Base-by-base conservation (phyloP, 2,797 vertebrate species). In the Trematomus bernacchii region DNA sequence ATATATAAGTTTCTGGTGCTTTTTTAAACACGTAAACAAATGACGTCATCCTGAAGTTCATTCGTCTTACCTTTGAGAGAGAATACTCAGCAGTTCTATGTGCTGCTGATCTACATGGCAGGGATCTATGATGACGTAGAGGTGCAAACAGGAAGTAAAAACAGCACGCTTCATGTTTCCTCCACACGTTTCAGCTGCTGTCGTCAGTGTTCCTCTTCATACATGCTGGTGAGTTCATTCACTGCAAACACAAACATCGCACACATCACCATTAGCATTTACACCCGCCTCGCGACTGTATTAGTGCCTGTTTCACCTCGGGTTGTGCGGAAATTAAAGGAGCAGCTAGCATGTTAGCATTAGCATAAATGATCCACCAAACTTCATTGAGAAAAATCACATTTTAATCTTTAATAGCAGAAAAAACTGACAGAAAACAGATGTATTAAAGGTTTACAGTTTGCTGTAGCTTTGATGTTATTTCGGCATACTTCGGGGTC, bases 61-160 rank as follows among this genome's bases (percentile, higher is more conserved):
- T 7, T 30, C 30, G 6, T 30, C 6, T n/a, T 30, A 30, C 33
- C 1, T 33, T 7, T 33, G 4, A 33, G 30, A 33, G 5, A 33
- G 6, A 30, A 30, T 30, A 30, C 30, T 6, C 33, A 33, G 33
- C 33, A 8, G 23, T 23, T 52, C 51, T 52, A 52, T 52, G 18
- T 27, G 16, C 1, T 44, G 21, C 14, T n/a, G 43, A 40, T 53
- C 47, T 71, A 54, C 46, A 18, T 21, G 8, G 2, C 1, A 1
- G 8, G 0, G 51, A 10, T 58, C 61, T 10, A 12, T 57, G 81
- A 80, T 94, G 90, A 93, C 90, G 91, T 64, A 6, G 12, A 0
- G 0, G 55, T 16, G 73, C 3, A 83, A 88, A 88, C 88, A 90
- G 93, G 91, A 93, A 87, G 77, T 78, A 2, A 6, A 19, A 27